phyloP scores from a whole-genome alignment of 2,888 invertebrate genomes.

The Loripinus fragilis region DNA sequence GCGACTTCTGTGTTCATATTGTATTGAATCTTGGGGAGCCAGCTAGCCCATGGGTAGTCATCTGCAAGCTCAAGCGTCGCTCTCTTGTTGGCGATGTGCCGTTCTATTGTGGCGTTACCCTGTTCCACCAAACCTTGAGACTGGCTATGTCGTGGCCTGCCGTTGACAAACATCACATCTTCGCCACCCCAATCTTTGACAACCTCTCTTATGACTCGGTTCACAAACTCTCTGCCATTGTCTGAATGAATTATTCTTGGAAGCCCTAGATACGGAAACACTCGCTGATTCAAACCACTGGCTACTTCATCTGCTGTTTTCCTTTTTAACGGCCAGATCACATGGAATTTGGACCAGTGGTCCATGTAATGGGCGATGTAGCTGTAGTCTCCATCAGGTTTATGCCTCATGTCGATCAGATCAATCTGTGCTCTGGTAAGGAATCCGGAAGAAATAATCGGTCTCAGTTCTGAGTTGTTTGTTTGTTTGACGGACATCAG shows the following conservation, averaged over 20 bases:
- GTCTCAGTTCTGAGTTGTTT: slow-evolving; percentile 36
- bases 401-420: slow-evolving; percentile 51
- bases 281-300: slow-evolving; percentile 36
- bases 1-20: slow-evolving; percentile 29
- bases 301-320: slow-evolving; percentile 51
- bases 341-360: slow-evolving; percentile 50
- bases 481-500: slow-evolving; percentile 13
- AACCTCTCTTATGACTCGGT: slow-evolving; percentile 29
- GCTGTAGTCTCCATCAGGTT: slow-evolving; percentile 43
- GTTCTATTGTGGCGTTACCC: slow-evolving; percentile 30
- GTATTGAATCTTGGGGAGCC: slow-evolving; percentile 20
- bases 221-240: slow-evolving; percentile 51
- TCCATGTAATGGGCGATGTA: slow-evolving; percentile 49
- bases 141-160: slow-evolving; percentile 39
- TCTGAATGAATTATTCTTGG: slow-evolving; percentile 48
- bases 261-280: slow-evolving; percentile 39
- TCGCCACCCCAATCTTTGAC: slow-evolving; percentile 27
- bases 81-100: slow-evolving; percentile 23
- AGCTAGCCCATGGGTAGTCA: slow-evolving; percentile 10
- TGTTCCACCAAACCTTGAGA: slow-evolving; percentile 41
- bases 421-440: slow-evolving; percentile 39
- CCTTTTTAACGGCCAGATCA: slow-evolving; percentile 42
- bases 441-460: slow-evolving; percentile 34
- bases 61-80: not conserved
- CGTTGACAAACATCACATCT: slow-evolving; percentile 22